Evolutionary conservation across 2,113 vertebrate genomes (phyloP).

Genomic region (Scomber japonicus): DNA sequence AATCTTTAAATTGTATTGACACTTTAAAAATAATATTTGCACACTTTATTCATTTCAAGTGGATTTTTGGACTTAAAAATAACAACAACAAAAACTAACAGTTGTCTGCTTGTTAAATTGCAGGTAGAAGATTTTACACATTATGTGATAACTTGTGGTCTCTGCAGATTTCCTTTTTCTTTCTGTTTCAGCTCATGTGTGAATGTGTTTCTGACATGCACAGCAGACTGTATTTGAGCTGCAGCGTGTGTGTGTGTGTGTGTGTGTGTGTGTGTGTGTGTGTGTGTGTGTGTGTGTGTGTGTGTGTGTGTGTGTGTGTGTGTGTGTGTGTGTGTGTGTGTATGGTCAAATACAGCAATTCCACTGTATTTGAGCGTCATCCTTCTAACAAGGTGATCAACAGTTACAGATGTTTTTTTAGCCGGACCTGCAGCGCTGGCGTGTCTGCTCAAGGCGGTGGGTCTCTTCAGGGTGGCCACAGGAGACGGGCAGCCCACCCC

Average conservation of each 20-base stretch:
- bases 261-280: too few species aligned
- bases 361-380: background rate
- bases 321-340: too few species aligned
- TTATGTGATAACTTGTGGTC: background rate
- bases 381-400: background rate
- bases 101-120: background rate
- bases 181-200: background rate
- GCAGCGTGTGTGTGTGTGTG: too few species aligned
- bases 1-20: too few species aligned
- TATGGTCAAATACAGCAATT: too few species aligned
- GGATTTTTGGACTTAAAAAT: too few species aligned
- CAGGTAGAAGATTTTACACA: background rate
- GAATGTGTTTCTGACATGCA: background rate
- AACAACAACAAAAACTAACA: background rate
- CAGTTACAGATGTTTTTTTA: background rate
- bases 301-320: too few species aligned
- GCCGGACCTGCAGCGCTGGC: conserved; percentile 87
- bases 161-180: background rate
- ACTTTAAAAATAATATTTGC: background rate
- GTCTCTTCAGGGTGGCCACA: conserved; percentile 88
- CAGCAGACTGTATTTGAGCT: too few species aligned
- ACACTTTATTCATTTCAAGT: background rate
- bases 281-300: too few species aligned
- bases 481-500: conserved; percentile 81
- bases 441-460: conserved; percentile 93